These are phyloP conservation scores for Tragelaphus oryx DNA, from an alignment of 2,797 vertebrate species.

Conservation along the genomic window DNA sequence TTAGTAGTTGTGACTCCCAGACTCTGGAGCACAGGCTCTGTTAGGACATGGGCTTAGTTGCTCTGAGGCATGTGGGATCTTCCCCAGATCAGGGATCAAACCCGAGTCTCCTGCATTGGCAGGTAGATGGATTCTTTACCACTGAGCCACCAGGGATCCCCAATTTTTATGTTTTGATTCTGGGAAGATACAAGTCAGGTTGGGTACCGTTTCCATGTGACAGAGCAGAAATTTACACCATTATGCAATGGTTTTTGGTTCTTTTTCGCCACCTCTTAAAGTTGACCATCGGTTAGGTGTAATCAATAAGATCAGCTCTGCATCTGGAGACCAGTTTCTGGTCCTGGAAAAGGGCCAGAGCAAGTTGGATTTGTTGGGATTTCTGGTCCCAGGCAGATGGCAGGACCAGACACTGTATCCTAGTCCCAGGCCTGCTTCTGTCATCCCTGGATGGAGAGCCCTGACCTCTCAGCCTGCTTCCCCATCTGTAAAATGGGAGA, in stretches of 20 bases:
- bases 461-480: background rate
- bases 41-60: background rate
- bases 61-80: background rate
- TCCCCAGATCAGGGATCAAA: background rate
- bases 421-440: background rate
- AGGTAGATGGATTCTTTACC: background rate
- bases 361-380: background rate
- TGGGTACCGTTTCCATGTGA: constrained; percentile 21
- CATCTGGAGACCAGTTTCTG: background rate
- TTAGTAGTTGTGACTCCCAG: background rate
- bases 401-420: background rate
- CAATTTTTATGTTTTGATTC: background rate
- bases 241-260: constrained; percentile 62
- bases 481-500: background rate
- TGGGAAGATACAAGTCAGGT: constrained; percentile 49
- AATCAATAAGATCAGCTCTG: background rate
- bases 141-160: background rate
- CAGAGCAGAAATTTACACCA: background rate
- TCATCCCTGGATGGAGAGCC: background rate
- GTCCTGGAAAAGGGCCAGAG: background rate
- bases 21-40: background rate
- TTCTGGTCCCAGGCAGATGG: background rate
- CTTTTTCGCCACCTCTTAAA: background rate
- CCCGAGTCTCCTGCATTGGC: background rate
- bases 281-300: background rate